Conservation (phyloP, 2,888 invertebrate species). For the Polylopha cassiicola region DNA sequence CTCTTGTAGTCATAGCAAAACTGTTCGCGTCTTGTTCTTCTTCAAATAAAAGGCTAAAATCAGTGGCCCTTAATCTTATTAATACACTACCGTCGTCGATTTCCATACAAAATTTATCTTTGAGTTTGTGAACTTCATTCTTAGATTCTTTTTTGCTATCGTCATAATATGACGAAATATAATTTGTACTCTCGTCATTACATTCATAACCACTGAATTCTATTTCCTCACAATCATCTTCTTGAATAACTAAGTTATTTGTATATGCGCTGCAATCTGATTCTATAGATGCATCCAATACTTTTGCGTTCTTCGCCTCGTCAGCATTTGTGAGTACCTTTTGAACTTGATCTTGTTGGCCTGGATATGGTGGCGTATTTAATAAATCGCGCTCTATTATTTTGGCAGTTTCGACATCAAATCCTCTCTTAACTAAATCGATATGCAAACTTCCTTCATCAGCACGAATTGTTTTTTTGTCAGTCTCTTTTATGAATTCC, state of each 20-base stretch:
- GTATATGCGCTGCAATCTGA: constrained; percentile 24
- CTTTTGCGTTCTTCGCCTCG: constrained; percentile 25
- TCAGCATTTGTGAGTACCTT: constrained; percentile 19
- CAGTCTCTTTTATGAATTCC: constrained; percentile 52
- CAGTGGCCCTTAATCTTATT: constrained; percentile 56
- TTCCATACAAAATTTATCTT: constrained; percentile 65
- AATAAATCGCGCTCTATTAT: constrained; percentile 66
- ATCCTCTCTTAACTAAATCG: constrained; percentile 63
- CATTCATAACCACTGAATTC: constrained; percentile 55
- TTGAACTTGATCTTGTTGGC: constrained; percentile 26
- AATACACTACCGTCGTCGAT: constrained; percentile 56
- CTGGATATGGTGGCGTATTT: constrained; percentile 40
- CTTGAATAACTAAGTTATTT: constrained; percentile 39
- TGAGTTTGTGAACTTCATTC: constrained; percentile 41
- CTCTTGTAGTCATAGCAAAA: constrained; percentile 39
- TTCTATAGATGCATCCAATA: constrained; percentile 12
- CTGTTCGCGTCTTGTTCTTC: constrained; percentile 33
- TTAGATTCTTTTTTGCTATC: constrained; percentile 35
- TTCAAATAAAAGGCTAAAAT: constrained; percentile 44
- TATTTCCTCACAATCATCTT: constrained; percentile 47
- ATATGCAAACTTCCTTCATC: constrained; percentile 47
- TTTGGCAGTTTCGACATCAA: constrained; percentile 66
- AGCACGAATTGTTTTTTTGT: constrained; percentile 23
- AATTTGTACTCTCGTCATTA: constrained; percentile 53
- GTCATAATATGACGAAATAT: constrained; percentile 40